These are phyloP conservation scores for Gobiocypris rarus DNA, from an alignment of 2,113 vertebrate genomes.

Conservation along the genomic window DNA sequence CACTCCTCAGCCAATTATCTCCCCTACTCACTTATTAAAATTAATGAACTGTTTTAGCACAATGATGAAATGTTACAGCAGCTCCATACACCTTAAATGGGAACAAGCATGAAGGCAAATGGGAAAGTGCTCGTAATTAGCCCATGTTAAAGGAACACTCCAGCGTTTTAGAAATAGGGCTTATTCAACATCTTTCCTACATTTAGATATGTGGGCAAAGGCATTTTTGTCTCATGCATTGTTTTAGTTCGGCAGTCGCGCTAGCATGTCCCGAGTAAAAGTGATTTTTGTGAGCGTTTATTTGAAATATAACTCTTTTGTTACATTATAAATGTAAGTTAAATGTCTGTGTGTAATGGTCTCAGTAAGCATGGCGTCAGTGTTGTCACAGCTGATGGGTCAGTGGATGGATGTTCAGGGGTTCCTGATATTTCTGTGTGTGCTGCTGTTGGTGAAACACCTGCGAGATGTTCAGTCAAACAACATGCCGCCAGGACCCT, in stretches of 20 bases:
- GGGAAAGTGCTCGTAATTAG: not conserved
- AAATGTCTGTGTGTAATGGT: not conserved
- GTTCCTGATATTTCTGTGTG: constrained; percentile 48
- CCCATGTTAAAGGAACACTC: not conserved
- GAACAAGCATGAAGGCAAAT: not conserved
- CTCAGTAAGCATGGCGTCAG: not conserved
- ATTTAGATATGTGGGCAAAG: too few relatives aligned
- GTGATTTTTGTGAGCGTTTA: too few relatives aligned
- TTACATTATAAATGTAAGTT: not conserved
- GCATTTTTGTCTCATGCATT: too few relatives aligned
- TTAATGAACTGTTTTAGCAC: not conserved
- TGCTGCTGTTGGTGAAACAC: constrained; percentile 45
- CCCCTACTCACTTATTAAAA: not conserved
- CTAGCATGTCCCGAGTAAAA: too few relatives aligned
- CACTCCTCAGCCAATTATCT: not conserved
- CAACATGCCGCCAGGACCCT: constrained; percentile 51
- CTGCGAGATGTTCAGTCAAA: constrained; percentile 20
- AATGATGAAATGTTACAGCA: not conserved
- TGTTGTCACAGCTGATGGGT: constrained; percentile 16
- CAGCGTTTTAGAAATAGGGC: too few relatives aligned
- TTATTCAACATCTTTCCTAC: too few relatives aligned
- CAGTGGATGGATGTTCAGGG: constrained; percentile 38
- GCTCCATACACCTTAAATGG: not conserved
- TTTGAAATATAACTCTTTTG: too few relatives aligned
- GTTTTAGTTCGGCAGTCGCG: too few relatives aligned